A percentile compares a stretch with the other conserved stretches of the same genome.
Conservation (phyloP, 2,113 vertebrate species). For the Columba janthina region DNA sequence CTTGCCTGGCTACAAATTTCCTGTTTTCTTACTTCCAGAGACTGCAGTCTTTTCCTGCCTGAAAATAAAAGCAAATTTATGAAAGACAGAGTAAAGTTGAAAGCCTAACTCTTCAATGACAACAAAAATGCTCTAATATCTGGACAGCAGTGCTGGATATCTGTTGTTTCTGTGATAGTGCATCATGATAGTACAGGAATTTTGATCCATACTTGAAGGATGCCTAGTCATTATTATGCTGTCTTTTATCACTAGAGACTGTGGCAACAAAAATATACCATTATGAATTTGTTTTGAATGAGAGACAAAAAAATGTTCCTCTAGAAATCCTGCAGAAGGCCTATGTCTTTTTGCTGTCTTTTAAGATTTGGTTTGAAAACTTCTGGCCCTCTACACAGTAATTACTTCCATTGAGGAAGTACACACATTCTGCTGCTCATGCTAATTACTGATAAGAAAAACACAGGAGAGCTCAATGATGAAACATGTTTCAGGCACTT, state of each 20-base stretch:
- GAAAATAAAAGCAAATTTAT: neutral
- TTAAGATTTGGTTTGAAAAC: conserved; percentile 31
- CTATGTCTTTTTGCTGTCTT: neutral
- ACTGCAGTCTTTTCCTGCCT: neutral
- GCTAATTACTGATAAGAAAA: conserved; percentile 34
- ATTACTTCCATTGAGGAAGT: conserved; percentile 7
- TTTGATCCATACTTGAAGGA: neutral
- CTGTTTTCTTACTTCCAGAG: neutral
- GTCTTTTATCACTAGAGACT: neutral
- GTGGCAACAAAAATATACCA: neutral
- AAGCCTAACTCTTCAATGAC: neutral
- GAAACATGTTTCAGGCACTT: neutral
- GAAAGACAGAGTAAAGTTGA: neutral
- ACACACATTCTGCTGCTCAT: conserved; percentile 5
- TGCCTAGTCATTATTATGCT: neutral
- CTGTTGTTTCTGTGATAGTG: neutral
- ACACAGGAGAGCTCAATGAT: neutral
- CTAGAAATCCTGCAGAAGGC: neutral
- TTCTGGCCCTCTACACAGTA: neutral
- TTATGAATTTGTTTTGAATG: neutral
- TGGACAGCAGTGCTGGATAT: neutral
- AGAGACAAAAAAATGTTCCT: neutral
- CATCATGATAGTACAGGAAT: neutral
- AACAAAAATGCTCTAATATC: neutral
- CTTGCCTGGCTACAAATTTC: neutral